These are phyloP conservation scores for Anthonomus grandis DNA, from an alignment of 1,140 invertebrate genomes.

Conservation along the genomic window DNA sequence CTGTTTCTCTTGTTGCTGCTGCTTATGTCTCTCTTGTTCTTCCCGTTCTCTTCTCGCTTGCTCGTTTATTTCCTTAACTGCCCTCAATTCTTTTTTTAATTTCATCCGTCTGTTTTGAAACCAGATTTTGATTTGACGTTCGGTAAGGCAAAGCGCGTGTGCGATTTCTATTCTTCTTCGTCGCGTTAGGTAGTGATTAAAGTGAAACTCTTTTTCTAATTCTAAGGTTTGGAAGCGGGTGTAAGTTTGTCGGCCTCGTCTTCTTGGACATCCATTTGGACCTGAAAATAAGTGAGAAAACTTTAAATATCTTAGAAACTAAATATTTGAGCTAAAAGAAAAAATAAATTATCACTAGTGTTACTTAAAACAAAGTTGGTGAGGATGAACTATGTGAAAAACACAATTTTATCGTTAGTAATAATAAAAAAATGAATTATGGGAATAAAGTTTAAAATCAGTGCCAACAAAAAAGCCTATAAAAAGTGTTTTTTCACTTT, in stretches of 20 bases:
- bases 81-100: constrained; percentile 91
- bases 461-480: too few relatives aligned
- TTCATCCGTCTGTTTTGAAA: constrained; percentile 98
- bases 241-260: constrained; percentile 93
- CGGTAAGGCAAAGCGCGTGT: constrained; percentile 91
- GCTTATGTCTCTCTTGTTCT: constrained; percentile 87
- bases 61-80: constrained; percentile 93
- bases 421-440: too few relatives aligned
- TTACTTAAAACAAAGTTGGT: too few relatives aligned
- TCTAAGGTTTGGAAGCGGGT: constrained; percentile 92
- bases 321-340: too few relatives aligned
- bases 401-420: too few relatives aligned
- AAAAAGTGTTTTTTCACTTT: too few relatives aligned
- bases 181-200: constrained; percentile 95
- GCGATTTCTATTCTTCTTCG: constrained; percentile 95
- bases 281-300: constrained; percentile 62
- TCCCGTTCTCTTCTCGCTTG: constrained; percentile 85
- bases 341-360: too few relatives aligned
- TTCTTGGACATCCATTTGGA: constrained; percentile 91
- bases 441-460: too few relatives aligned
- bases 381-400: too few relatives aligned
- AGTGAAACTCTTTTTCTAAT: constrained; percentile 98
- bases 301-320: constrained; percentile 1
- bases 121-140: constrained; percentile 97
- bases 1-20: constrained; percentile 82